phyloP scores from a whole-genome alignment of 1,140 invertebrate genomes.

The Tribolium madens region DNA sequence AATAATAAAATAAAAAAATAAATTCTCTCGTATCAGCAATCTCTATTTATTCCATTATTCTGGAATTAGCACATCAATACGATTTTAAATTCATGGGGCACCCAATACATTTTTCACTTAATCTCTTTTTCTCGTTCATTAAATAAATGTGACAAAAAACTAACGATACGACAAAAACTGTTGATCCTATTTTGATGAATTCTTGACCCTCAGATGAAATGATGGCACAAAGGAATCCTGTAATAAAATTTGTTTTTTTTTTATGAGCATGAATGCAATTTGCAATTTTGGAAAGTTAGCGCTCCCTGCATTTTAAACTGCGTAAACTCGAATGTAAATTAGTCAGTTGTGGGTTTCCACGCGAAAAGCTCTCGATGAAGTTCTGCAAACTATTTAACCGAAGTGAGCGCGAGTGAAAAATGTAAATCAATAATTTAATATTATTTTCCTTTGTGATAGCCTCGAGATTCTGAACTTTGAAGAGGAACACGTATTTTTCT shows the following conservation, averaged over 20 bases:
- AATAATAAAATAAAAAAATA: not conserved
- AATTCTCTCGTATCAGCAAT: not conserved
- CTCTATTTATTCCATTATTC: not conserved
- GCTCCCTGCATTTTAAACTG: not conserved
- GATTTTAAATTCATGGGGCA: not conserved
- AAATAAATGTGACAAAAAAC: not conserved
- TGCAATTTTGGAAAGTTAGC: not conserved
- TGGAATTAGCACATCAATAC: not conserved
- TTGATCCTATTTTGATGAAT: too few species aligned
- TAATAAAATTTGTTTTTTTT: not conserved
- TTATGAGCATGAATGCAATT: not conserved
- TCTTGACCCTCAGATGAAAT: not conserved
- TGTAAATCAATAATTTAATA: conserved; percentile 36
- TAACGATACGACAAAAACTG: not conserved
- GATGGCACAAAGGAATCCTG: not conserved
- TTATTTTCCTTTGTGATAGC: conserved; percentile 36
- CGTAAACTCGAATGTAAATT: conserved; percentile 29
- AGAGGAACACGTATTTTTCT: conserved; percentile 33
- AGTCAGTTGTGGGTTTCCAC: not conserved
- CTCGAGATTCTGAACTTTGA: conserved; percentile 29
- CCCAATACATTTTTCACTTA: not conserved
- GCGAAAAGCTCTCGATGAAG: conserved; percentile 24
- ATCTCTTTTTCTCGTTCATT: not conserved
- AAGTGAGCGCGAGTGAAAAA: conserved; percentile 5
- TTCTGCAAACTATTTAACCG: conserved; percentile 24